Evolutionary conservation across 2,888 invertebrate species (phyloP), one percentile per base, ranked within the genome.

Genomic region (Callinectes sapidus): DNA sequence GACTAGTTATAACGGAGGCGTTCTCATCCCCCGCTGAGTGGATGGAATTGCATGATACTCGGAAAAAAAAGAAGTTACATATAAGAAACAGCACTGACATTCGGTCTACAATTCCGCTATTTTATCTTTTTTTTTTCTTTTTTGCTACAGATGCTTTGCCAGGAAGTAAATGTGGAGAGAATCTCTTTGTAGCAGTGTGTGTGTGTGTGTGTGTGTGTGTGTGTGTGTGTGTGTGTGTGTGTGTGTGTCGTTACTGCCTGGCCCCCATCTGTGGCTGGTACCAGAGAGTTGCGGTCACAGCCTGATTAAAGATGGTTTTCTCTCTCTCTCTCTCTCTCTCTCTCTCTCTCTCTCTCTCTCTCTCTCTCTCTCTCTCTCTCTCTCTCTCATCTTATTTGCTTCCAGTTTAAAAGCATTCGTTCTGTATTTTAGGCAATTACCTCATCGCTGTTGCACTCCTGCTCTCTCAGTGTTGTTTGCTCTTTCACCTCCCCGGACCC

Each of bases 141-240:
- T 8, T 28, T 71, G 28, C n/a, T 8, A 2, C 71, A 71, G 28
- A 28, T 28, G 71, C 28, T n/a, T 28, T n/a, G n/a, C n/a, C 28
- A 71, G 71, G 71, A 71, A 71, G 28, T 71, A 28, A 71, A 28
- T 71, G n/a, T 71, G 28, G 28, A n/a, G 23, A 71, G 71, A 5
- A 6, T 71, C 1, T 71, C 28, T 71, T 71, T 71, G 28, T 28
- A 71, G 71, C 28, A 28, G 71, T 61, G 61, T 61, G 61, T 61
- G 61, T 61, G 61, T 61, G 61, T 61, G 61, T 61, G 61, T 18
- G 61, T 61, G 61, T 61, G 61, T 18, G 61, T 71, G 71, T 71
- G 71, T 28, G 71, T 71, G 71, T 71, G 71, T 28, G 71, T 71
- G 66, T 71, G 66, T n/a, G 66, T 71, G 66, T 71, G 66, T 71